Conservation (phyloP, 1,140 invertebrate species). For the Trinorchestia longiramus region DNA sequence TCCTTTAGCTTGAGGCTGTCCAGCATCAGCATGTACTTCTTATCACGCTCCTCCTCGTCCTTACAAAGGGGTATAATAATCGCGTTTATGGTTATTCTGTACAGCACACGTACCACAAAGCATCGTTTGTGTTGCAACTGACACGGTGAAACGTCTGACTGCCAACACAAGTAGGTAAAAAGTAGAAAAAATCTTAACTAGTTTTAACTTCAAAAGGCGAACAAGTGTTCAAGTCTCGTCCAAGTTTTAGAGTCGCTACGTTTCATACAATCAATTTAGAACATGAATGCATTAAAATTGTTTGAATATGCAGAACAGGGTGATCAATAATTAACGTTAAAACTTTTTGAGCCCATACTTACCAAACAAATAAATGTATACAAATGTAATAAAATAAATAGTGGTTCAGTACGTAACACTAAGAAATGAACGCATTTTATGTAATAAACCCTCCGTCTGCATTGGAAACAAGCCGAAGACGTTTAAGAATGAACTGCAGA, state of each 20-base stretch:
- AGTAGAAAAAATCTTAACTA: not conserved
- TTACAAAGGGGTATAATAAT: not conserved
- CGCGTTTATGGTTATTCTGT: not conserved
- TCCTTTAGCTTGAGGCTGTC: constrained; percentile 97
- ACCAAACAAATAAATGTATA: no score
- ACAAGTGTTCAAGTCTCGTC: not conserved
- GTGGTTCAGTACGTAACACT: no score
- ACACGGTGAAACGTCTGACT: not conserved
- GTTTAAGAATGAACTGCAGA: no score
- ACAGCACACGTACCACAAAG: not conserved
- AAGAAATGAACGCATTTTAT: no score
- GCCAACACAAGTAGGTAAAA: not conserved
- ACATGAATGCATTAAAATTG: not conserved
- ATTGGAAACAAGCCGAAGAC: no score
- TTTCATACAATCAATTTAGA: not conserved
- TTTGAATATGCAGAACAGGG: no score
- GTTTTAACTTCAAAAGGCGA: not conserved
- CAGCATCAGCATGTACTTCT: constrained; percentile 99
- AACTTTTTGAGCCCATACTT: no score
- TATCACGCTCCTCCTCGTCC: constrained; percentile 88
- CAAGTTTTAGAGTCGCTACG: not conserved
- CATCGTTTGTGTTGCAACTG: not conserved
- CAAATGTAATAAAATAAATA: no score
- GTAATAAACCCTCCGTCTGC: no score
- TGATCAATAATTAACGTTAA: no score